Base-by-base conservation (phyloP, 2,113 vertebrate genomes). In the Corythornis vintsioides region DNA sequence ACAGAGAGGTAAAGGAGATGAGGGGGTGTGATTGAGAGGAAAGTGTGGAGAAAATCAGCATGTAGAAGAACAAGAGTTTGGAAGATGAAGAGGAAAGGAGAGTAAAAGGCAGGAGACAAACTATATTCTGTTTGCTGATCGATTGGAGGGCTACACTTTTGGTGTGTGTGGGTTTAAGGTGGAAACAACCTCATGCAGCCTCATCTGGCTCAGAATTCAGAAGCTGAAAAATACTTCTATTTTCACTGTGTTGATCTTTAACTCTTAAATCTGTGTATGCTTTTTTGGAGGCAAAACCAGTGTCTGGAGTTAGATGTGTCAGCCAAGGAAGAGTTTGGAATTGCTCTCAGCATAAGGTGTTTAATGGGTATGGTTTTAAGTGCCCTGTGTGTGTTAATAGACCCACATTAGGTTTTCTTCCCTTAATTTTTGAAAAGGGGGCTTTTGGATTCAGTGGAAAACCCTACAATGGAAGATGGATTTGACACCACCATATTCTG, bases 391-490 rank as follows among this genome's bases (percentile, higher is more conserved):
- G 29, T 60, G 28, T 13, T 57, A 75, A 4, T 13, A 73, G 43
- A 5, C 6, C 6, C 20, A 42, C 1, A 0, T 59, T 14, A 0
- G 4, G 24, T 21, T n/a, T 22, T 40, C 29, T 5, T 40, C 1
- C 7, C 31, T 52, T 48, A 67, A 2, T 28, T 47, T 86, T 75
- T 86, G 7, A 15, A 75, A 76, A 70, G 5, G 18, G 16, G 3
- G 3, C 2, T 79, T 77, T 82, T 69, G 69, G 24, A 35, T 70
- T 79, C 33, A 43, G 33, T 89, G 52, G 73, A 60, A 90, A 19
- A 15, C 31, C 13, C 38, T 66, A 6, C 67, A 69, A 52, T 26
- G 60, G 67, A 65, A 90, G 80, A 3, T 1, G 4, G 11, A 13
- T 87, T 73, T 87, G 42, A 35, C 11, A 4, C n/a, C 35, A 26